Conservation (phyloP, 2,113 vertebrate species). For the Pavo muticus region DNA sequence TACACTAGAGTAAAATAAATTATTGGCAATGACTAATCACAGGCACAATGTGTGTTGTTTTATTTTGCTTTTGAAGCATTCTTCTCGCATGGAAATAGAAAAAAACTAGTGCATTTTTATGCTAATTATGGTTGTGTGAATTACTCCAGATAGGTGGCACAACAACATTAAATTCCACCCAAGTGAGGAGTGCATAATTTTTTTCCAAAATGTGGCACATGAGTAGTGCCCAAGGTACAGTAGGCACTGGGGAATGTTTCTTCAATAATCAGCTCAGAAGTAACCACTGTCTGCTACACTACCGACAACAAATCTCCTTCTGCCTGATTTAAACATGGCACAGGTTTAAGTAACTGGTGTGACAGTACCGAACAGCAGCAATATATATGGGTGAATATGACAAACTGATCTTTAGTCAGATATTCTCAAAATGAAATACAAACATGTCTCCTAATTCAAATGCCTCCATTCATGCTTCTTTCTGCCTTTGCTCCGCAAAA, state of each 20-base stretch:
- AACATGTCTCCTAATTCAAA: background rate
- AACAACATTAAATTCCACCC: background rate
- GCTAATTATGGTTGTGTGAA: conserved; percentile 10
- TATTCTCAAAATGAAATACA: background rate
- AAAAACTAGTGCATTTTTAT: conserved; percentile 10
- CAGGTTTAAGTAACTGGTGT: background rate
- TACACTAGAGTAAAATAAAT: conserved; percentile 45
- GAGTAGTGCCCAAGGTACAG: background rate
- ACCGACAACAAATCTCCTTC: background rate
- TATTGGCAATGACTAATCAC: conserved; percentile 11
- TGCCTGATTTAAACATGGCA: background rate
- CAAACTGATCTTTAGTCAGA: background rate
- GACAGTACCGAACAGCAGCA: background rate
- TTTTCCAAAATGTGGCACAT: background rate
- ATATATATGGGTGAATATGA: background rate
- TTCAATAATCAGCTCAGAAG: background rate
- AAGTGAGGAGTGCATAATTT: background rate
- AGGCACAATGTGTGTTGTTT: background rate
- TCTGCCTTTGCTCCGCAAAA: background rate
- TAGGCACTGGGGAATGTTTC: background rate
- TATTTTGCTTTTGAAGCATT: conserved; percentile 10
- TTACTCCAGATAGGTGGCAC: background rate
- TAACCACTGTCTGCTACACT: background rate
- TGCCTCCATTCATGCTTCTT: background rate
- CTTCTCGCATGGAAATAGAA: background rate